phyloP scores from a whole-genome alignment of 2,888 invertebrate species.

The Scaeva pyrastri region DNA sequence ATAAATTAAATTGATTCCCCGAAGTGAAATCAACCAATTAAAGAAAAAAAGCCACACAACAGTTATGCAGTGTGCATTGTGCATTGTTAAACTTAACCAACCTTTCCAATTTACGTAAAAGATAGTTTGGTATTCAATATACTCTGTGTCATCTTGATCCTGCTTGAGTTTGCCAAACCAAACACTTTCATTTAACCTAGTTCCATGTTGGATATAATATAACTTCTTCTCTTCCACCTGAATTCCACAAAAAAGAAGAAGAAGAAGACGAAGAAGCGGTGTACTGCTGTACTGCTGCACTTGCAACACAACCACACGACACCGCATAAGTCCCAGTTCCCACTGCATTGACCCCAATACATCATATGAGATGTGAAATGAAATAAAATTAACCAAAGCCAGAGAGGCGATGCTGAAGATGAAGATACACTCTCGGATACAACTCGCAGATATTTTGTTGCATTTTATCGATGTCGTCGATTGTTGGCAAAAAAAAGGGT shows the following conservation, averaged over 20 bases:
- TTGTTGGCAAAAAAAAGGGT: background rate
- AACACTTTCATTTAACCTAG: constrained; percentile 57
- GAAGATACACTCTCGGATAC: constrained; percentile 18
- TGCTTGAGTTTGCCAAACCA: constrained; percentile 48
- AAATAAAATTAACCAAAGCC: constrained; percentile 63
- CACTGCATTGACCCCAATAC: constrained; percentile 70
- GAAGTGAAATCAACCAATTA: constrained; percentile 44
- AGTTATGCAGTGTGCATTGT: background rate
- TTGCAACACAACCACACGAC: constrained; percentile 21
- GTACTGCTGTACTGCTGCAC: constrained; percentile 34
- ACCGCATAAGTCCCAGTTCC: constrained; percentile 46
- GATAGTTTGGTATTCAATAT: background rate
- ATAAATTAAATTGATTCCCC: constrained; percentile 53
- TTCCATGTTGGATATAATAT: constrained; percentile 18
- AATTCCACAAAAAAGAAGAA: constrained; percentile 24
- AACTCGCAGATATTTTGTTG: constrained; percentile 16
- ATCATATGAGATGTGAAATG: constrained; percentile 58
- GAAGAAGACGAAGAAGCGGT: background rate
- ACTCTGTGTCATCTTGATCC: constrained; percentile 20
- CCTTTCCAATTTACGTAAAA: constrained; percentile 7
- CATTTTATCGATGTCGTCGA: constrained; percentile 17
- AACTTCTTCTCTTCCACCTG: constrained; percentile 21
- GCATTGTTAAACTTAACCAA: background rate
- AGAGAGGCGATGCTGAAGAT: constrained; percentile 16
- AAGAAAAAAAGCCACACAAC: constrained; percentile 20